Base-by-base conservation (phyloP, 2,797 vertebrate species). In the Sciurus vulgaris region DNA sequence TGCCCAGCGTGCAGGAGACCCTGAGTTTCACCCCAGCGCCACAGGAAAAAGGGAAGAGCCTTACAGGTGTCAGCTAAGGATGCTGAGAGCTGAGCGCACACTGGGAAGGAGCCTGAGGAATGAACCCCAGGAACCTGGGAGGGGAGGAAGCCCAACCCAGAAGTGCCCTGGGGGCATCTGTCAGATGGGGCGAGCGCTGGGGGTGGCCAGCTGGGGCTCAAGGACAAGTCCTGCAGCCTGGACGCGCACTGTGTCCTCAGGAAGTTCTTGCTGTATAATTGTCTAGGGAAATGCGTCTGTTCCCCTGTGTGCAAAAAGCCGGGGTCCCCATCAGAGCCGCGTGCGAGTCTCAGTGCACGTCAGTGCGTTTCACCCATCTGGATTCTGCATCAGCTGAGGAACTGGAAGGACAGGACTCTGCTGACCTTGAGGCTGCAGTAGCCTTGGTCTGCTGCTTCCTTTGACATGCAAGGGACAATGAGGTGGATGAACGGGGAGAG, bases 241-340 rank as follows among this genome's bases (percentile, higher is more conserved):
- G 61, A 9, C 35, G 0, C 0, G 0, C 8, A 12, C 41, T 2
- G n/a, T 3, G 77, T 33, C 30, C 4, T n/a, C 54, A 44, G 78
- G 77, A 74, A 70, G 35, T 12, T 0, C 3, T 10, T 0, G 4
- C n/a, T 0, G 5, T 26, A 38, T 14, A 12, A 7, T 33, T 22
- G 44, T 38, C 11, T 2, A 0, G 51, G 81, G 38, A 85, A 51
- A 12, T 17, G 61, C 0, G 1, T 76, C 67, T 18, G 4, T 73
- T 73, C 65, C 35, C 11, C 0, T 7, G 2, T 20, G 33, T 20
- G 49, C 5, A 2, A 6, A 54, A 33, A 54, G 3, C 0, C 2
- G 49, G 0, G 0, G 35, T 18, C 20, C 0, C 35, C 4, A 3
- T 6, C 65, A 26, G 63, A 78, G 87, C 0, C 38, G 38, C 38